These are phyloP conservation scores for Hemitrygon akajei DNA, from an alignment of 2,797 vertebrate genomes.

Conservation along the genomic window DNA sequence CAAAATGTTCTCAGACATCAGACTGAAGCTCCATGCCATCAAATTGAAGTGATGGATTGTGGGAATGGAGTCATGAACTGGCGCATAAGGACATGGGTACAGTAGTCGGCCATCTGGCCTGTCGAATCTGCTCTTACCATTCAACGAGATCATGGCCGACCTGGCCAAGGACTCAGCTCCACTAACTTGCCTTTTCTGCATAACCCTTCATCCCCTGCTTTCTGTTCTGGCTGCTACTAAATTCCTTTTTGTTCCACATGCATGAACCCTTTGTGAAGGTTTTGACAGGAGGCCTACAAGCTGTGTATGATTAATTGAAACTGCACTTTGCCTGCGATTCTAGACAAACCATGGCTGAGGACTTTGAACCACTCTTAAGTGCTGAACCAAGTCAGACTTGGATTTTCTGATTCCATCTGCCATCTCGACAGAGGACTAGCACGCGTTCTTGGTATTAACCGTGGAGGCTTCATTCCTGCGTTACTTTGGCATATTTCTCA, in stretches of 20 bases:
- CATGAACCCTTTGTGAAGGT: conserved; percentile 1
- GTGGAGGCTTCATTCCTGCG: neutral
- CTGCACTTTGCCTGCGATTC: neutral
- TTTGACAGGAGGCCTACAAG: neutral
- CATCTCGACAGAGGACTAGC: neutral
- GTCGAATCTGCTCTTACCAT: too few relatives aligned
- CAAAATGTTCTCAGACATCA: neutral
- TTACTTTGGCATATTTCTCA: neutral
- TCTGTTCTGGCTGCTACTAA: neutral
- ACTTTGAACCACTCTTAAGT: conserved; percentile 21
- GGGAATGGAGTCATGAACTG: neutral
- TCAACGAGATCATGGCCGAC: too few relatives aligned
- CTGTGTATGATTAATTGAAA: neutral
- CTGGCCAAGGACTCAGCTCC: neutral
- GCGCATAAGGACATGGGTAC: too few relatives aligned
- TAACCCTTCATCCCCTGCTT: neutral
- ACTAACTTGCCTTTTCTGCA: neutral
- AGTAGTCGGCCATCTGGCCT: too few relatives aligned
- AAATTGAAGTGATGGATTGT: neutral
- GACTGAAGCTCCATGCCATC: neutral
- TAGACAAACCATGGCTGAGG: neutral
- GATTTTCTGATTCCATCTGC: conserved; percentile 1
- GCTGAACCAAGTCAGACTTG: neutral
- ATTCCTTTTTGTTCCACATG: neutral
- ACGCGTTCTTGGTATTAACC: neutral